These are phyloP conservation scores for Aurelia aurita complex sp. Pacific DNA, from an alignment of 30 jellyfish, hydroid and myxozoan genomes.

Conservation along the genomic window DNA sequence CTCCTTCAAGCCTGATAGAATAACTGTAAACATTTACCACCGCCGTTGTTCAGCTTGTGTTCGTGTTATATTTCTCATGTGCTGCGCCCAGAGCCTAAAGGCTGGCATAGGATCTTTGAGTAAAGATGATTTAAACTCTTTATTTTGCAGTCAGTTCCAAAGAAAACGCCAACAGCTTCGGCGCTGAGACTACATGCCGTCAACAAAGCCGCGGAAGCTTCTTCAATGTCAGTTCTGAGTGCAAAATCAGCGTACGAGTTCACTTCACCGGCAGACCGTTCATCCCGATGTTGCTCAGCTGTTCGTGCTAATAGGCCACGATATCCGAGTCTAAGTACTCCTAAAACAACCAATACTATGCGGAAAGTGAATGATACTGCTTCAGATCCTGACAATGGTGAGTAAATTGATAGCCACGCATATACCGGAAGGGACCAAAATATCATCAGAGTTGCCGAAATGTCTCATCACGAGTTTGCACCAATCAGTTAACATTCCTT, in stretches of 20 bases:
- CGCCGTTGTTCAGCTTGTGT: no score
- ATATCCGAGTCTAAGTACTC: slow-evolving; percentile 45
- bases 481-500: no score
- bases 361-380: neutral
- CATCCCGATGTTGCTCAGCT: slow-evolving; percentile 28
- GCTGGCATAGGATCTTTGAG: no score
- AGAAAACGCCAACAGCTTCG: neutral
- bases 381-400: slow-evolving; percentile 35
- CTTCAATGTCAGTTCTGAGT: slow-evolving; percentile 4
- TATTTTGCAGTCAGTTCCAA: slow-evolving; percentile 27
- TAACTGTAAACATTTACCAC: no score
- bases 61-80: no score
- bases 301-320: slow-evolving; percentile 30
- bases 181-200: slow-evolving; percentile 6
- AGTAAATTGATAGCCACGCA: neutral
- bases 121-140: neutral
- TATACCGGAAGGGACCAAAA: no score
- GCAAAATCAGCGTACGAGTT: slow-evolving; percentile 45
- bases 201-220: slow-evolving; percentile 1
- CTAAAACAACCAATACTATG: slow-evolving; percentile 21
- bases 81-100: no score
- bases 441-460: no score
- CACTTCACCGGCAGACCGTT: slow-evolving; percentile 37
- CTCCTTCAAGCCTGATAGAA: no score
- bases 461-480: no score